Conservation (phyloP, 2,113 vertebrate species). For the Rhabdomys dilectus region DNA sequence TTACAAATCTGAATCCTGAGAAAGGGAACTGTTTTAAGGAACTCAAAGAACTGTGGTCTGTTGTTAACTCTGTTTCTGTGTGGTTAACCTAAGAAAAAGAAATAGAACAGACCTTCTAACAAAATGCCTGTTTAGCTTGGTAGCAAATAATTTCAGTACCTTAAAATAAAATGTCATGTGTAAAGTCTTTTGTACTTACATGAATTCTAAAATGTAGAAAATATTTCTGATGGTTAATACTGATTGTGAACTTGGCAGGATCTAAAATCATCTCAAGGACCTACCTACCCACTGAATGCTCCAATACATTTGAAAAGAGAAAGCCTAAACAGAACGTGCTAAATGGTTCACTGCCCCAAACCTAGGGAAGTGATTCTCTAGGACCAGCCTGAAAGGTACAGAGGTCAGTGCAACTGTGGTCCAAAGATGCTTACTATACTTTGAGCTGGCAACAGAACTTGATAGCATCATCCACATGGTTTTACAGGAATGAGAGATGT, state of each 20-base stretch:
- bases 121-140: background rate
- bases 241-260: background rate
- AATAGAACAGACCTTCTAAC: background rate
- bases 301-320: background rate
- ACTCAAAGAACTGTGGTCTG: background rate
- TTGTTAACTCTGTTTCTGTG: background rate
- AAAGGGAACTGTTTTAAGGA: background rate
- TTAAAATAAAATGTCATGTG: background rate
- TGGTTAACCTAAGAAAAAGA: background rate
- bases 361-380: background rate
- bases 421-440: background rate
- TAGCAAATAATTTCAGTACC: background rate
- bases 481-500: background rate
- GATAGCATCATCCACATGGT: background rate
- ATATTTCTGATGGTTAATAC: background rate
- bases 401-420: background rate
- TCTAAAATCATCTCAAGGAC: background rate
- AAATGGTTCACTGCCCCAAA: background rate
- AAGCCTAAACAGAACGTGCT: background rate
- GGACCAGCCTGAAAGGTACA: background rate
- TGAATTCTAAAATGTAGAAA: background rate
- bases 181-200: background rate
- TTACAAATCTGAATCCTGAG: conserved; percentile 9
- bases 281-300: background rate
- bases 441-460: background rate